Evolutionary conservation across 1,140 invertebrate genomes (phyloP).

Genomic region (Drosophila pruinosa): DNA sequence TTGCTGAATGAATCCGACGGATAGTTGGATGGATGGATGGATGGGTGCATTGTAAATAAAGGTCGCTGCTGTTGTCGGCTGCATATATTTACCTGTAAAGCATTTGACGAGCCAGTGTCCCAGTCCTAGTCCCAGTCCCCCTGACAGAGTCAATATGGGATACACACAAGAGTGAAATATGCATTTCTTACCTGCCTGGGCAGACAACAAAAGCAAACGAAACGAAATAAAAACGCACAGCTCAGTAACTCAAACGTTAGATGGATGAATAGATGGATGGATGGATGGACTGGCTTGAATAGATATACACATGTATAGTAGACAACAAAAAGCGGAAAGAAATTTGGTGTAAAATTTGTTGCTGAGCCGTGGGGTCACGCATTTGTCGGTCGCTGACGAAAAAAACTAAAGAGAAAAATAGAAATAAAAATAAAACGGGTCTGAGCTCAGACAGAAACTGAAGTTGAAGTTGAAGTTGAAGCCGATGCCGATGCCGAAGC

Average conservation of each 20-base stretch:
- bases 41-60: constrained; percentile 23
- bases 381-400: constrained; percentile 36
- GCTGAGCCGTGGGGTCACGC: constrained; percentile 55
- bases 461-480: constrained; percentile 1
- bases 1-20: not conserved
- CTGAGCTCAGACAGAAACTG: not conserved
- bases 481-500: not conserved
- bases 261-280: constrained; percentile 50
- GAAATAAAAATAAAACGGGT: constrained; percentile 29
- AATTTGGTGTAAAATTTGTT: constrained; percentile 72
- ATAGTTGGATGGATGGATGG: not conserved
- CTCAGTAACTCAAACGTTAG: constrained; percentile 36
- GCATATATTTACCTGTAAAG: constrained; percentile 6
- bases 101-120: constrained; percentile 15
- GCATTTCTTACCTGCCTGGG: constrained; percentile 21
- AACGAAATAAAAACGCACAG: constrained; percentile 37
- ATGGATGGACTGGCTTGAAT: constrained; percentile 4
- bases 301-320: too few relatives aligned
- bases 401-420: not conserved
- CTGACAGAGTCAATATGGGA: not conserved
- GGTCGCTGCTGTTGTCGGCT: constrained; percentile 12
- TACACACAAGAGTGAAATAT: constrained; percentile 12
- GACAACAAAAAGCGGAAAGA: constrained; percentile 55
- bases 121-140: not conserved
- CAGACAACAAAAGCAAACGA: constrained; percentile 37